phyloP scores from a whole-genome alignment of 1,140 invertebrate species.

The Steinernema khuongi region DNA sequence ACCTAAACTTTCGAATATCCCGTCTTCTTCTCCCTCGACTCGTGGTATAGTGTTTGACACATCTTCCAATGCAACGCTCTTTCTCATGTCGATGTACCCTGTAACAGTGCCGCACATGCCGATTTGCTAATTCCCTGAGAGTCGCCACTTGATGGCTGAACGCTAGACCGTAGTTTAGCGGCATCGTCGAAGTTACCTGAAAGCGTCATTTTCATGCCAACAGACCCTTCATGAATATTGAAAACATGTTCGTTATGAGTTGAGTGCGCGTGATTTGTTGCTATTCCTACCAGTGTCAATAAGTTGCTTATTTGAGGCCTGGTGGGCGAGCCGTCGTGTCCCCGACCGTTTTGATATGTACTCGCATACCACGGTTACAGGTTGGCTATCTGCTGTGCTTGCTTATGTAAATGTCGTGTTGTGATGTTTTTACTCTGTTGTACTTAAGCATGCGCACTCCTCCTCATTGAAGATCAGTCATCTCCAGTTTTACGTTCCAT shows the following conservation, averaged over 20 bases:
- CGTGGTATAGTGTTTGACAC: too few species aligned
- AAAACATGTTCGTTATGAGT: neutral
- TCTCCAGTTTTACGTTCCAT: too few species aligned
- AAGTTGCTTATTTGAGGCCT: neutral
- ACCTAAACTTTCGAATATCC: too few species aligned
- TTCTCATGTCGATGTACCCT: too few species aligned
- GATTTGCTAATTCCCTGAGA: too few species aligned
- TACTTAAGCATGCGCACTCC: neutral
- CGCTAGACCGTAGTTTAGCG: too few species aligned
- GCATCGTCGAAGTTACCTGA: too few species aligned
- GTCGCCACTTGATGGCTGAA: too few species aligned
- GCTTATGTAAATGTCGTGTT: neutral
- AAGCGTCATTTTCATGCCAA: slow-evolving; percentile 10
- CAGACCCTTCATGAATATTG: neutral
- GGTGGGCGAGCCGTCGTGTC: neutral
- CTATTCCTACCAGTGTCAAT: neutral
- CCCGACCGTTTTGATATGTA: neutral
- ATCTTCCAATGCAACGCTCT: too few species aligned
- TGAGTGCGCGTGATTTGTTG: neutral
- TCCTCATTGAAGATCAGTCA: too few species aligned
- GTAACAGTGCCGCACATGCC: too few species aligned
- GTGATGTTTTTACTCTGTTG: neutral
- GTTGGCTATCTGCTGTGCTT: slow-evolving; percentile 11
- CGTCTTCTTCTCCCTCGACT: too few species aligned
- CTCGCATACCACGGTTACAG: neutral